Evolutionary conservation across 1,140 invertebrate genomes (phyloP), one percentile per base, ranked within the genome.

Genomic region (Atta texana): DNA sequence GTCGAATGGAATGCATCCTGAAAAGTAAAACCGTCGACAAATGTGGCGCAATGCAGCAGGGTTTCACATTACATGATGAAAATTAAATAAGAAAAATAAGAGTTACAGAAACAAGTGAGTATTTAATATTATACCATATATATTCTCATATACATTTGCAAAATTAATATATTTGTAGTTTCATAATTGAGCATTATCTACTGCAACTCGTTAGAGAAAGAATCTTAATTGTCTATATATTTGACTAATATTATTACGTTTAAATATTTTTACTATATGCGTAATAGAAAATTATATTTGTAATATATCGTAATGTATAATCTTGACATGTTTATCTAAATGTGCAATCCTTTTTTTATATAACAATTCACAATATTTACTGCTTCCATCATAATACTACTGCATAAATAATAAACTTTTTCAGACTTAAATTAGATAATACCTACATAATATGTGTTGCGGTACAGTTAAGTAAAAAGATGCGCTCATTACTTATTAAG

Each of bases 11-110:
- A 82, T 75, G 69, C 18, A 53, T 68, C 28, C 18, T 5, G 49
- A 12, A 28, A 55, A 76, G 44, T 85, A 77, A 86, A 88, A 86
- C 44, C 39, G 16, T 57, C 12, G 8, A 28, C 44, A 49, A 69
- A 55, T 49, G 51, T 49, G 55, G 57, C 51, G 80, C 57, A 66
- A 34, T 74, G 57, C 49, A 82, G 78, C 16, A 34, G 21, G 3
- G 31, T 57, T 59, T 39, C 53, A 51, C 16, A 31, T 34, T 57
- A 39, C 18, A 71, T 57, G 69, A 82, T 82, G 55, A 84, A 74
- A 6, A 55, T 49, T 55, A 16, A 82, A 59, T 57, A 31, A 4
- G 14, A 21, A 74, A 71, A 51, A n/a, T 49, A 21, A 21, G 28
- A 61, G 18, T 74, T 61, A 82, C 0, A 21, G 28, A 61, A 16